Conservation (phyloP, 2,888 invertebrate species). For the Pollenia griseotomentosa region DNA sequence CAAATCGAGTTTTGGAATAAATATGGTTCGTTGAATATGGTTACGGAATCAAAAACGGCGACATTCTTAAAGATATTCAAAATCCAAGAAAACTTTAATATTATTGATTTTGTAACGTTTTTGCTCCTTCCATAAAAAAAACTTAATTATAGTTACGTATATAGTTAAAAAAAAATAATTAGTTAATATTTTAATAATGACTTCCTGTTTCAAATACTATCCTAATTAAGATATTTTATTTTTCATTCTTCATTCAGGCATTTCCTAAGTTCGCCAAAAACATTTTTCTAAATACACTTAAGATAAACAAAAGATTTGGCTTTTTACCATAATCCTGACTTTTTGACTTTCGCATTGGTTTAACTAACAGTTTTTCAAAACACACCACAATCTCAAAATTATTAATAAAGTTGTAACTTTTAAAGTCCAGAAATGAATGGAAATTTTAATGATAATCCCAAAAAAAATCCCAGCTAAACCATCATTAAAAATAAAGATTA, state of each 20-base stretch:
- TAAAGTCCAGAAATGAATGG: conserved; percentile 39
- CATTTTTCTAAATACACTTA: neutral
- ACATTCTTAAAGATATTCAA: no score
- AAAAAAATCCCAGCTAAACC: conserved; percentile 58
- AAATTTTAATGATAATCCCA: conserved; percentile 63
- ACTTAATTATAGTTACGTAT: no score
- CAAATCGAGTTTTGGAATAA: no score
- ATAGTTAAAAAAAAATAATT: no score
- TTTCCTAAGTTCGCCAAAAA: neutral
- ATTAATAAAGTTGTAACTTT: conserved; percentile 34
- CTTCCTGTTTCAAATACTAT: neutral
- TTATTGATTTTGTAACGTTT: no score
- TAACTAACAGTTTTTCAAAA: conserved; percentile 10
- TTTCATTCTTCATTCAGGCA: neutral
- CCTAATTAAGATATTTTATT: neutral
- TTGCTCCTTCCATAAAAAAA: no score
- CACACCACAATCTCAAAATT: conserved; percentile 12
- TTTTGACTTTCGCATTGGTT: conserved; percentile 62
- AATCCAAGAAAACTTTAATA: no score
- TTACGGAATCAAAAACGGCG: no score
- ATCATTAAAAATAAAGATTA: conserved; percentile 60
- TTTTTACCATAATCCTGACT: conserved; percentile 55
- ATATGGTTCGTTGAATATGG: no score
- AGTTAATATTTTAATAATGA: no score
- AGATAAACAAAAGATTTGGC: conserved; percentile 33